Conservation (phyloP, 2,888 invertebrate genomes). For the Homarus gammarus region DNA sequence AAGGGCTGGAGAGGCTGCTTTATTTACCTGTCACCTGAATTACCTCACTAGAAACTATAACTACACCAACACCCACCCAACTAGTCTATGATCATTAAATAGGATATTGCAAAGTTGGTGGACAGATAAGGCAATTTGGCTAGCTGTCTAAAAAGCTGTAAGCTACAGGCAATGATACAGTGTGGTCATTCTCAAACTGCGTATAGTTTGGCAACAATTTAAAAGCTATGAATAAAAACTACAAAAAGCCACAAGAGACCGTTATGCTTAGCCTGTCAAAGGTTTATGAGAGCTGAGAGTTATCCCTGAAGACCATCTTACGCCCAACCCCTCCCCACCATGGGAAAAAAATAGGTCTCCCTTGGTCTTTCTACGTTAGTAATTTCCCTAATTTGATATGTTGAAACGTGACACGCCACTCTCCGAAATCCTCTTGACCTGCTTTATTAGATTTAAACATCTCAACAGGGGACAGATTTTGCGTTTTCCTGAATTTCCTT, state of each 20-base stretch:
- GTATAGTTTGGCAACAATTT: too few species aligned
- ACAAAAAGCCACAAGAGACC: background rate
- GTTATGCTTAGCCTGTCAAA: background rate
- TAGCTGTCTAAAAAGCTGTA: too few species aligned
- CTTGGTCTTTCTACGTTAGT: conserved; percentile 38
- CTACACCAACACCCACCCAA: too few species aligned
- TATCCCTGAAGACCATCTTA: conserved; percentile 31
- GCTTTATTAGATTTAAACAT: conserved; percentile 14
- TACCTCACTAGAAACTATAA: too few species aligned
- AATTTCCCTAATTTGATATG: conserved; percentile 53
- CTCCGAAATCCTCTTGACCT: conserved; percentile 58
- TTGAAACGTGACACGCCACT: conserved; percentile 51
- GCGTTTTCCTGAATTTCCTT: conserved; percentile 70
- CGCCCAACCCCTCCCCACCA: conserved; percentile 61
- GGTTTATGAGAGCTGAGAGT: background rate
- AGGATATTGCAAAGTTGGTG: too few species aligned
- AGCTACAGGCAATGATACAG: too few species aligned
- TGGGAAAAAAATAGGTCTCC: conserved; percentile 68
- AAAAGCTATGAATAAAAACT: background rate
- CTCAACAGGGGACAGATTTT: conserved; percentile 44
- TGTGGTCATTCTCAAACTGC: too few species aligned
- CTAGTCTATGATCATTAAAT: too few species aligned
- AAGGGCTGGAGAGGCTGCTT: too few species aligned
- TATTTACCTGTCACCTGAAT: too few species aligned
- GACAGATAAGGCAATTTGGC: too few species aligned